Conservation (phyloP, 1,140 invertebrate genomes). For the Dolichoris vasculosae region DNA sequence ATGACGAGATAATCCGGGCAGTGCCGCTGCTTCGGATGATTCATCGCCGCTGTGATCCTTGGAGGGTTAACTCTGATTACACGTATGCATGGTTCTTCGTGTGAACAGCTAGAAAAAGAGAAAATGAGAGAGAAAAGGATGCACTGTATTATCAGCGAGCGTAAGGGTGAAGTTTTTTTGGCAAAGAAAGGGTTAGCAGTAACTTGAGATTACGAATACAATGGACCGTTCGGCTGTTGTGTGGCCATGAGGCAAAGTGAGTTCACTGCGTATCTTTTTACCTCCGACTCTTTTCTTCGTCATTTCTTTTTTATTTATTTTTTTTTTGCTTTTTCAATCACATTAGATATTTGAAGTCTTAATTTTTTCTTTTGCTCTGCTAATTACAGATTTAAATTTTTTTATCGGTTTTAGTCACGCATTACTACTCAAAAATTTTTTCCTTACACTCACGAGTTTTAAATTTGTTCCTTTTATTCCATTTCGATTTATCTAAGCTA, state of each 20-base stretch:
- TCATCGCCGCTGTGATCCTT: constrained; percentile 23
- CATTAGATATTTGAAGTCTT: background rate
- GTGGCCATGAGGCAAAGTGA: background rate
- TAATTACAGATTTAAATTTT: too few relatives aligned
- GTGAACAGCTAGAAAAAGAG: background rate
- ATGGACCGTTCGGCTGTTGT: background rate
- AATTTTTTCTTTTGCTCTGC: background rate
- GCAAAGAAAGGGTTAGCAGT: constrained; percentile 18
- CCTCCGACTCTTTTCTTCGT: background rate
- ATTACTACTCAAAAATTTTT: too few relatives aligned
- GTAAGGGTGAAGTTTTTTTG: constrained; percentile 17
- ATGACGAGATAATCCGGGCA: constrained; percentile 42
- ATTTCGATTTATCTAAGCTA: too few relatives aligned
- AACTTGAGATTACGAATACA: constrained; percentile 28
- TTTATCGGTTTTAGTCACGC: too few relatives aligned
- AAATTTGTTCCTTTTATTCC: too few relatives aligned
- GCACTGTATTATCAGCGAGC: background rate
- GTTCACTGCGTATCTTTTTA: background rate
- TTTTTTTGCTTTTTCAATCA: background rate
- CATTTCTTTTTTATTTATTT: background rate
- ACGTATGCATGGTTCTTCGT: background rate
- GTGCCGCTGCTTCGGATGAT: constrained; percentile 13
- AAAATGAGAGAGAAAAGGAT: background rate
- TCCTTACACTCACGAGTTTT: too few relatives aligned
- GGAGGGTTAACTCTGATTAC: constrained; percentile 8